Evolutionary conservation across 2,888 invertebrate genomes (phyloP), one percentile per base, ranked within the genome.

Genomic region (Aphidius colemani): DNA sequence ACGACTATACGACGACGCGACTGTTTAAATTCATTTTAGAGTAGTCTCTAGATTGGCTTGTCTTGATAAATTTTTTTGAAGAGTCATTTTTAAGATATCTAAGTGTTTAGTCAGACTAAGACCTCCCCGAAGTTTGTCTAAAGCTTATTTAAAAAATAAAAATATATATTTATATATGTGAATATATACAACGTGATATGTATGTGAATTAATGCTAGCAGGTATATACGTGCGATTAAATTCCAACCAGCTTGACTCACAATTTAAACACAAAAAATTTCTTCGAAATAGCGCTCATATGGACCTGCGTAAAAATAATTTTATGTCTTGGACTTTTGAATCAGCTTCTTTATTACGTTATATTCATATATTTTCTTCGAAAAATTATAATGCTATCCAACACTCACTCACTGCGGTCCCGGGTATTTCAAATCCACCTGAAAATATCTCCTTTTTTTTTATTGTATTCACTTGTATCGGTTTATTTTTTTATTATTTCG

Each of bases 141-240:
- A 30, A 45, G 10, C 45, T 45, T n/a, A n/a, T n/a, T 45, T 45
- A 4, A 9, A 10, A 45, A 45, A 6, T 18, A 18, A 10, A 45
- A 10, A 8, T 45, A 6, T 45, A 6, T 45, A 53, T 61, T 46
- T 59, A 9, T 18, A 44, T 59, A 44, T 30, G 18, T 48, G n/a
- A 48, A 10, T 48, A 30, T 48, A 30, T n/a, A 53, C 41, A 53
- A 53, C 51, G 13, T 53, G 46, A 43, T 39, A 44, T 44, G 41
- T 39, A 60, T 53, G 55, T 48, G 53, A 55, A 55, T 30, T 30
- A 30, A 30, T 45, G 44, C 48, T 45, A 51, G 58, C 65, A 65
- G 65, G 65, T 65, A 65, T 57, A 57, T n/a, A 48, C 18, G 46
- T 44, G 53, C 61, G 65, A 65, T 65, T 65, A 61, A 65, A 65